phyloP scores from a whole-genome alignment of 2,888 invertebrate species.

The Cremastinae sp. region DNA sequence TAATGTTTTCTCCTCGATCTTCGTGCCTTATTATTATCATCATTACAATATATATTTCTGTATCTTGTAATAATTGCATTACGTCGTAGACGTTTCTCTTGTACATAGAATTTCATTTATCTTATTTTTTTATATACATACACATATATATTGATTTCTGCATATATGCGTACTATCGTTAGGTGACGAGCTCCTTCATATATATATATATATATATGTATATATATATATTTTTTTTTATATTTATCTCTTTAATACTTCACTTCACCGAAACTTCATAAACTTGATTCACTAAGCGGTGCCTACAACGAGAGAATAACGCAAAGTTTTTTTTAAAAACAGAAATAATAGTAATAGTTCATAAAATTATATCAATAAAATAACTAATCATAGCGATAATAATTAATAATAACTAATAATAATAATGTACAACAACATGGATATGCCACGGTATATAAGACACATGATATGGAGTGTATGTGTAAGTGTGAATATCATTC shows the following conservation, averaged over 20 bases:
- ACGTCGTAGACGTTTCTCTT: conserved; percentile 43
- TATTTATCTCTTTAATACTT: conserved; percentile 71
- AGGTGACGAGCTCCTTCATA: conserved; percentile 37
- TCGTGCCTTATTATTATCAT: conserved; percentile 37
- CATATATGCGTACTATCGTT: conserved; percentile 57
- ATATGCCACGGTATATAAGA: conserved; percentile 61
- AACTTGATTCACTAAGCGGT: conserved; percentile 20
- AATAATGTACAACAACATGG: conserved; percentile 65
- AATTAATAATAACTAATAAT: conserved; percentile 30
- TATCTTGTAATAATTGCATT: conserved; percentile 57
- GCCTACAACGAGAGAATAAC: conserved; percentile 54
- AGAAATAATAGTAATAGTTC: conserved; percentile 37
- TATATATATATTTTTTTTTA: conserved; percentile 57
- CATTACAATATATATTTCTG: conserved; percentile 14
- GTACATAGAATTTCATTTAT: conserved; percentile 14
- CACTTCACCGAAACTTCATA: conserved; percentile 43
- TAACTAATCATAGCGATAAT: conserved; percentile 16
- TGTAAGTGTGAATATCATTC: conserved; percentile 34
- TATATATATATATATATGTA: conserved; percentile 47
- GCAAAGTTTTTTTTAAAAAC: conserved; percentile 50
- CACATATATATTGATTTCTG: conserved; percentile 46
- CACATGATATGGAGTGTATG: conserved; percentile 57
- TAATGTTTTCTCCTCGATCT: not conserved
- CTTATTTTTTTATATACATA: conserved; percentile 50
- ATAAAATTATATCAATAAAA: not conserved